A percentile compares a stretch with the other conserved stretches of the same genome.
Evolutionary conservation across 2,888 invertebrate genomes (phyloP).

Genomic region (Drosophila incognita): DNA sequence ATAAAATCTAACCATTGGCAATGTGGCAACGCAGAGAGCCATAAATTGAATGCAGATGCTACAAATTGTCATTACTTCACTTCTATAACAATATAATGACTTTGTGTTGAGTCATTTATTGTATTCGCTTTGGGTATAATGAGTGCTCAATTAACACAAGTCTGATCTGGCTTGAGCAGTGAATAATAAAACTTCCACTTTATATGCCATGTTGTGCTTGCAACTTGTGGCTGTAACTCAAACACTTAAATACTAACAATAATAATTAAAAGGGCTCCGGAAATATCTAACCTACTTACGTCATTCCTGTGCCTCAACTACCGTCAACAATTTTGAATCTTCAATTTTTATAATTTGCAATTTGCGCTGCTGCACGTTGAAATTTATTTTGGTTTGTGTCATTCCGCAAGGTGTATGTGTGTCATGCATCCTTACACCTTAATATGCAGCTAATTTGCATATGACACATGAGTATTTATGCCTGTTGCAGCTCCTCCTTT

Average conservation of each 20-base stretch:
- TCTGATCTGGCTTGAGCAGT: neutral
- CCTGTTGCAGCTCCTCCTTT: conserved; percentile 41
- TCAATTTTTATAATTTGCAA: conserved; percentile 26
- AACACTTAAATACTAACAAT: neutral
- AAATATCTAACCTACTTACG: neutral
- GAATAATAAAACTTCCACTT: neutral
- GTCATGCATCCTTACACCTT: conserved; percentile 78
- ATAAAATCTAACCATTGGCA: conserved; percentile 60
- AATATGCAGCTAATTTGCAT: conserved; percentile 77
- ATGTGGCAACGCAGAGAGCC: conserved; percentile 65
- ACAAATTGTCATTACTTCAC: conserved; percentile 71
- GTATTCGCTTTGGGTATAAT: conserved; percentile 5
- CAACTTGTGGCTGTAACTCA: neutral
- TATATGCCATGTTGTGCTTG: neutral
- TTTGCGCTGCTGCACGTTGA: conserved; percentile 50
- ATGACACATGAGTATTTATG: conserved; percentile 54
- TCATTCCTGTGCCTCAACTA: neutral
- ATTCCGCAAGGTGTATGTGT: conserved; percentile 69
- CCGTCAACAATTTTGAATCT: conserved; percentile 4
- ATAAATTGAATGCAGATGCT: conserved; percentile 77
- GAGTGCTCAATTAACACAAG: conserved; percentile 2
- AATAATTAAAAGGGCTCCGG: neutral
- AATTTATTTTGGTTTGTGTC: conserved; percentile 74
- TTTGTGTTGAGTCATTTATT: conserved; percentile 1
- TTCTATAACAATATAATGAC: conserved; percentile 3